Base-by-base conservation (phyloP, 2,888 invertebrate species). In the Volucella zonaria region DNA sequence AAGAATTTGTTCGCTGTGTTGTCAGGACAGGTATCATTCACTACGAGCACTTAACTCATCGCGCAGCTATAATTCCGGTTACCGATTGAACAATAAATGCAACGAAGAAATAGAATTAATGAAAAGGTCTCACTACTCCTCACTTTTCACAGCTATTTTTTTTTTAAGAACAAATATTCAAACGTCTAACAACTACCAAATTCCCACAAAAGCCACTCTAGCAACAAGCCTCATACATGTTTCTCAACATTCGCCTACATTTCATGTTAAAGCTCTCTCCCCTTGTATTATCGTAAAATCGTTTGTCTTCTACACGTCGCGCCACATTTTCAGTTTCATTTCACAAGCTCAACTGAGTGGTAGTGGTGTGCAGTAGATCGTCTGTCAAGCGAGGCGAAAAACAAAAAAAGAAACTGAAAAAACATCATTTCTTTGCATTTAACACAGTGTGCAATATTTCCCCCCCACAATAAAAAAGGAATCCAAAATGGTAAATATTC, bases 391-490 rank as follows among this genome's bases (percentile, higher is more conserved):
- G 58, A 47, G 66, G 58, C 75, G 66, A 66, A 67, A 67, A 59
- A 58, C 70, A 71, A 70, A 64, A n/a, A 70, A 52, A 58, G 52
- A 74, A 70, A 47, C 51, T 70, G 38, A 64, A 43, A 66, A 49
- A 67, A 40, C 79, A 73, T 79, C 79, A 83, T 83, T 75, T 59
- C 31, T 62, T 79, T 67, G 74, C 79, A 83, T 80, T 83, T 83
- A 83, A 59, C n/a, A 70, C 70, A 56, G 38, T 52, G 47, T 43
- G 78, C 40, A 62, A 74, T 45, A 59, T 23, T 15, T 66, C 23
- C 18, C 45, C 23, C 6, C 18, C 45, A 14, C 6, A 4, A 31
- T 1, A 42, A 64, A 75, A 71, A 56, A 51, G 0, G 11, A 23
- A 3, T 38, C 38, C 47, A 80, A 68, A 67, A 83, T 83, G 83